Evolutionary conservation across 2,113 vertebrate species (phyloP).

Genomic region (Herpailurus yagouaroundi): DNA sequence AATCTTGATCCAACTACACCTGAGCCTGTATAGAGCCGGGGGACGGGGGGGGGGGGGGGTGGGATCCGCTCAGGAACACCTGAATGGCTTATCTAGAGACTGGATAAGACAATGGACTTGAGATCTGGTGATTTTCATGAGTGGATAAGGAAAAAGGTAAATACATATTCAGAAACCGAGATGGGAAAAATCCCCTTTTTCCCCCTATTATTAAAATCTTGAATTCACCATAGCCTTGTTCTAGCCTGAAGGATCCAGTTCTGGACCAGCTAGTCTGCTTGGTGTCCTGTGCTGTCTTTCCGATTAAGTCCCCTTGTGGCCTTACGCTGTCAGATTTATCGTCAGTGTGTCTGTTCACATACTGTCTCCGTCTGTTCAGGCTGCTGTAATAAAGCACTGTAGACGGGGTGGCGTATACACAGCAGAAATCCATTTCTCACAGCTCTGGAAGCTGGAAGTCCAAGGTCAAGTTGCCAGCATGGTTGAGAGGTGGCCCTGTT

Average conservation of each 20-base stretch:
- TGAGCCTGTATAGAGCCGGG: background rate
- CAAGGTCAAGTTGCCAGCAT: background rate
- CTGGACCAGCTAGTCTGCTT: background rate
- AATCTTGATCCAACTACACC: background rate
- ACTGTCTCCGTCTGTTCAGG: background rate
- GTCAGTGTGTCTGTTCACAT: background rate
- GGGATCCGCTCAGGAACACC: background rate
- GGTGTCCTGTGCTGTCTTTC: background rate
- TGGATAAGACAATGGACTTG: no score
- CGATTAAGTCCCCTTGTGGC: background rate
- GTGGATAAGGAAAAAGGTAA: background rate
- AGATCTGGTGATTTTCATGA: background rate
- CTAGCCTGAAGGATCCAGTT: background rate
- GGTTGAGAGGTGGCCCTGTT: background rate
- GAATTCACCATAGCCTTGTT: background rate
- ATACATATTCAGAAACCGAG: background rate
- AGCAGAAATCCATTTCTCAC: background rate
- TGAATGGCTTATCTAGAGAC: background rate
- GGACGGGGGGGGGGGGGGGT: background rate
- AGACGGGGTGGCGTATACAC: background rate
- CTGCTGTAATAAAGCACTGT: background rate
- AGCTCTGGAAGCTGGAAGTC: background rate
- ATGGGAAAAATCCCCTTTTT: background rate
- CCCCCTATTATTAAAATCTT: background rate
- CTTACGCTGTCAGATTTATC: background rate